A percentile compares a stretch with the other conserved stretches of the same genome.
phyloP scores from a whole-genome alignment of 2,888 invertebrate genomes.

The Apantesis nais region DNA sequence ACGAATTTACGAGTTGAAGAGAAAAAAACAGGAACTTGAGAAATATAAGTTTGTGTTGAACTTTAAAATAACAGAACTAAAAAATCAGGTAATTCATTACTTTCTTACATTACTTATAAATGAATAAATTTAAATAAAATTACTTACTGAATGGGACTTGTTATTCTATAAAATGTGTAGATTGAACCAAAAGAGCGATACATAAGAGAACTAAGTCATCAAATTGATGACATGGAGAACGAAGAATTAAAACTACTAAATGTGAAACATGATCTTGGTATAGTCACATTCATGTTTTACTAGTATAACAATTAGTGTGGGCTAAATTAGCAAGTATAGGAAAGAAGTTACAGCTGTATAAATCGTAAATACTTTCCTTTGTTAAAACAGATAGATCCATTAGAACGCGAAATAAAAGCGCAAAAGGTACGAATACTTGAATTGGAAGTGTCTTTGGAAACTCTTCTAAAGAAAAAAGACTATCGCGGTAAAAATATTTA shows the following conservation, averaged over 20 bases:
- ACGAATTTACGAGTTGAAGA: constrained; percentile 92
- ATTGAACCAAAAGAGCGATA: constrained; percentile 94
- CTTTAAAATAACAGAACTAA: constrained; percentile 95
- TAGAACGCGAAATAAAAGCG: constrained; percentile 93
- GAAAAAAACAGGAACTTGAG: constrained; percentile 94
- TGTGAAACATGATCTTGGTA: constrained; percentile 79
- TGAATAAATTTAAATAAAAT: background rate
- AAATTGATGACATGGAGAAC: constrained; percentile 94
- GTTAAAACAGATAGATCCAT: constrained; percentile 90
- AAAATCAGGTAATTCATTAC: constrained; percentile 84
- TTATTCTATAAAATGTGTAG: constrained; percentile 65
- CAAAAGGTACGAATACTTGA: constrained; percentile 92
- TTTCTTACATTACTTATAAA: background rate
- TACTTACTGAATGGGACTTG: background rate
- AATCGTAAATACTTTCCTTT: constrained; percentile 38
- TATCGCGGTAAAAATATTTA: constrained; percentile 78
- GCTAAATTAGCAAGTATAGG: constrained; percentile 21
- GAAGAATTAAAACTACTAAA: constrained; percentile 89
- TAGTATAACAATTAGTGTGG: background rate
- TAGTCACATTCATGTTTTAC: constrained; percentile 35
- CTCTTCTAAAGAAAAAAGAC: constrained; percentile 90
- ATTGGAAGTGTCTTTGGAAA: constrained; percentile 93
- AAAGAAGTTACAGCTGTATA: constrained; percentile 81
- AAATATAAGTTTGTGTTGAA: constrained; percentile 96
- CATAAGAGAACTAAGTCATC: constrained; percentile 92